phyloP scores from a whole-genome alignment of 2,888 invertebrate species.

The Frankliniella fusca region DNA sequence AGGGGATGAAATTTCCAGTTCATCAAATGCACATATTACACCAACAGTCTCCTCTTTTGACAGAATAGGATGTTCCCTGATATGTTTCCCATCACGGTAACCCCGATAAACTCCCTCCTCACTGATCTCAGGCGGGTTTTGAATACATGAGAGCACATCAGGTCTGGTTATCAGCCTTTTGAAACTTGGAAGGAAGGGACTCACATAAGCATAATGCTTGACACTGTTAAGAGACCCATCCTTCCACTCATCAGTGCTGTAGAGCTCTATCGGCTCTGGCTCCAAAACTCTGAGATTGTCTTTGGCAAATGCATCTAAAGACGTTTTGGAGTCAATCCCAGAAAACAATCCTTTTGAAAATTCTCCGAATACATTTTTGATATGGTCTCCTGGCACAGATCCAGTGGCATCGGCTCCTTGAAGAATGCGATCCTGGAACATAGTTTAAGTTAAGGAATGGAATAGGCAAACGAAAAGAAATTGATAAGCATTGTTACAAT shows the following conservation, averaged over 20 bases:
- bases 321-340: background rate
- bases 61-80: background rate
- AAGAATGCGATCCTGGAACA: background rate
- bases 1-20: slow-evolving; percentile 3
- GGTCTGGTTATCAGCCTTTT: background rate
- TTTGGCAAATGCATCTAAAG: background rate
- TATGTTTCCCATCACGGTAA: background rate
- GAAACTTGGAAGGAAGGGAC: background rate
- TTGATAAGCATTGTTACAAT: background rate
- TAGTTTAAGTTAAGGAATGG: background rate
- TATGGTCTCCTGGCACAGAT: background rate
- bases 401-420: background rate
- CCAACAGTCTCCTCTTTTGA: background rate
- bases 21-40: background rate
- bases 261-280: background rate
- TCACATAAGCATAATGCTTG: background rate
- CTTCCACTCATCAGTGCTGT: background rate
- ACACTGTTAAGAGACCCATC: background rate
- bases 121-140: background rate
- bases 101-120: background rate
- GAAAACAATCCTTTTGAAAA: background rate
- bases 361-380: background rate
- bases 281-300: background rate
- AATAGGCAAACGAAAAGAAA: background rate
- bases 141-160: background rate